Percentiles rank a stretch among this genome's conserved stretches.
These are phyloP conservation scores for Calvadosia cruxmelitensis DNA, from an alignment of 30 jellyfish, hydroid and myxozoan genomes.

Conservation along the genomic window DNA sequence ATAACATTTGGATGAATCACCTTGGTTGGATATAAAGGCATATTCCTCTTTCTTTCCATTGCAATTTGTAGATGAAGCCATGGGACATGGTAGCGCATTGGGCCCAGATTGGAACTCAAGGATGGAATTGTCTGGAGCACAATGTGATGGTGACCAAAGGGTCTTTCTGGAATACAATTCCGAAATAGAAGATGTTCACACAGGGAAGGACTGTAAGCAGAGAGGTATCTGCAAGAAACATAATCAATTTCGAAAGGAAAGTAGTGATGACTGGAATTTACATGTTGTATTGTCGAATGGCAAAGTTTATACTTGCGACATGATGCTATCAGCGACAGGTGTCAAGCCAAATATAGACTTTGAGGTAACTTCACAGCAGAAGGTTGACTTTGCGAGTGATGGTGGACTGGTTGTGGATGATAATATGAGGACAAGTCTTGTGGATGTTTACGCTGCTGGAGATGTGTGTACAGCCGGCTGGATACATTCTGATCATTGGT, in stretches of 20 bases:
- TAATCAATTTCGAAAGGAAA: background rate
- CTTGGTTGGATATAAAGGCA: no score
- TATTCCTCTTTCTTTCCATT: no score
- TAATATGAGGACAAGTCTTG: constrained; percentile 65
- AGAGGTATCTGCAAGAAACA: constrained; percentile 5
- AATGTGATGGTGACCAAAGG: constrained; percentile 3
- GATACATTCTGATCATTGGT: constrained; percentile 59
- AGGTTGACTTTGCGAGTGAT: constrained; percentile 24
- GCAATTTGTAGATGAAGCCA: no score
- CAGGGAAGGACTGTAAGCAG: background rate
- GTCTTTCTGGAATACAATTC: constrained; percentile 44
- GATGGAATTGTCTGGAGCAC: constrained; percentile 27
- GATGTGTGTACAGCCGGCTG: constrained; percentile 58
- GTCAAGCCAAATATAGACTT: constrained; percentile 47
- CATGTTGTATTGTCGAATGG: constrained; percentile 56
- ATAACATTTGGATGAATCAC: no score
- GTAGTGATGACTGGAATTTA: constrained; percentile 8
- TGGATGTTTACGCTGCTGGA: constrained; percentile 85
- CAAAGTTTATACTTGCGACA: constrained; percentile 45
- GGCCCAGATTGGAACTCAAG: constrained; percentile 91
- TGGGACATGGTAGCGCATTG: constrained; percentile 69
- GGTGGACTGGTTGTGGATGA: constrained; percentile 74
- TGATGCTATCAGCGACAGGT: constrained; percentile 83
- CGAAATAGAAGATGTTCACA: constrained; percentile 29
- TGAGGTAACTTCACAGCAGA: background rate